phyloP scores from a whole-genome alignment of 2,888 invertebrate species.

The Nemotelus pantherinus region DNA sequence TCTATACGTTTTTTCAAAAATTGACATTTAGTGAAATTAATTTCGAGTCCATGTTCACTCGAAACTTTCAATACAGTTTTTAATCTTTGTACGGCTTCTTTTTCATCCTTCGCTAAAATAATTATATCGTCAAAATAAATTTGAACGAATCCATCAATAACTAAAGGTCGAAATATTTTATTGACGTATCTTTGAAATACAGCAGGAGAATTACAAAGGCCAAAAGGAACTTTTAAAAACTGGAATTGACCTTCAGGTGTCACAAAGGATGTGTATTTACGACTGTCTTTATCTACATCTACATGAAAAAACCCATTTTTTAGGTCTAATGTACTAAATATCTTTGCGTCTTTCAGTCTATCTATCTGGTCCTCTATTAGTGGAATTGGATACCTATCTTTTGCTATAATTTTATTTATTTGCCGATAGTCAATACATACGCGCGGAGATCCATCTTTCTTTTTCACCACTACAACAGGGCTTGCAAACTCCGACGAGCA shows the following conservation, averaged over 20 bases:
- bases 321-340: slow-evolving; percentile 53
- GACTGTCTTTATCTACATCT: slow-evolving; percentile 51
- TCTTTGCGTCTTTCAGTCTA: slow-evolving; percentile 51
- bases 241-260: slow-evolving; percentile 50
- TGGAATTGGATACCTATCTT: slow-evolving; percentile 52
- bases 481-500: slow-evolving; percentile 52
- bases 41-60: slow-evolving; percentile 44
- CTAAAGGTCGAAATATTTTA: slow-evolving; percentile 47
- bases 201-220: slow-evolving; percentile 54
- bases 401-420: slow-evolving; percentile 46
- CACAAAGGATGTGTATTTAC: not conserved
- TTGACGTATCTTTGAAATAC: slow-evolving; percentile 53
- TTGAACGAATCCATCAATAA: slow-evolving; percentile 40
- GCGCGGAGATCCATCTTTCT: slow-evolving; percentile 50
- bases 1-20: slow-evolving; percentile 52
- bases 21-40: slow-evolving; percentile 52
- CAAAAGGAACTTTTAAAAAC: slow-evolving; percentile 57
- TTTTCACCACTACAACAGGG: slow-evolving; percentile 55
- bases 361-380: slow-evolving; percentile 54
- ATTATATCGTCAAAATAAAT: slow-evolving; percentile 54
- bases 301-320: too few species aligned
- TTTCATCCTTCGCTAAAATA: slow-evolving; percentile 46
- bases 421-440: slow-evolving; percentile 55
- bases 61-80: slow-evolving; percentile 34
- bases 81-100: slow-evolving; percentile 44